phyloP scores from a whole-genome alignment of 2,797 vertebrate species.

The Aselliscus stoliczkanus region DNA sequence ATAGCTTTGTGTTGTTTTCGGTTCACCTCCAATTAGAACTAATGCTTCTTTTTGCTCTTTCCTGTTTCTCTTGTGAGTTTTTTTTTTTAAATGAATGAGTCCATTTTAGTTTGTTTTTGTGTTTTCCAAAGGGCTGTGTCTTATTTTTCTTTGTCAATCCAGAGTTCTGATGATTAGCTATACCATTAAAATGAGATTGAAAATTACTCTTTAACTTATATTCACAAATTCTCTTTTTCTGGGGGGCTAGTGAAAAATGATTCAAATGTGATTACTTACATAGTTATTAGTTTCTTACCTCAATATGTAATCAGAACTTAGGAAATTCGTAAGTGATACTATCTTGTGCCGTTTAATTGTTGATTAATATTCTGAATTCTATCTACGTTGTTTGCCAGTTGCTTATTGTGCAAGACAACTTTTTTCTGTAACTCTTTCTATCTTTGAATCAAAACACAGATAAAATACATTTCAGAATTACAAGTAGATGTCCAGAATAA shows the following conservation, averaged over 20 bases:
- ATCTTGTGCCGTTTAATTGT: background rate
- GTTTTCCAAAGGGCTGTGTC: background rate
- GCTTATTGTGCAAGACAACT: background rate
- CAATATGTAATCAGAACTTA: background rate
- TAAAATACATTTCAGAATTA: background rate
- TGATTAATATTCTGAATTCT: background rate
- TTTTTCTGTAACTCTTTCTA: background rate
- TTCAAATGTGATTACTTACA: background rate
- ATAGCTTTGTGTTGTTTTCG: background rate
- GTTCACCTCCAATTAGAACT: background rate
- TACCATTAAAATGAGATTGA: background rate
- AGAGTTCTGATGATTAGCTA: background rate
- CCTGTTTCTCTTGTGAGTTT: background rate
- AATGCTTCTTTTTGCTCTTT: background rate
- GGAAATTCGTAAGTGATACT: background rate
- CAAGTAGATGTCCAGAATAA: background rate
- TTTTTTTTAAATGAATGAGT: background rate
- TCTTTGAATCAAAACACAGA: slow-evolving; percentile 16
- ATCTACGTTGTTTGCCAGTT: background rate
- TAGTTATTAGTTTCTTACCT: background rate
- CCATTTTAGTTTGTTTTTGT: background rate
- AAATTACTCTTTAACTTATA: background rate
- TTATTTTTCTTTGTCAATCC: background rate
- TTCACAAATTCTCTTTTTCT: background rate
- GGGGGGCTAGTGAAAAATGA: background rate